A percentile compares a stretch with the other conserved stretches of the same genome.
Evolutionary conservation across 2,888 invertebrate species (phyloP).

Genomic region (Loripinus fragilis): DNA sequence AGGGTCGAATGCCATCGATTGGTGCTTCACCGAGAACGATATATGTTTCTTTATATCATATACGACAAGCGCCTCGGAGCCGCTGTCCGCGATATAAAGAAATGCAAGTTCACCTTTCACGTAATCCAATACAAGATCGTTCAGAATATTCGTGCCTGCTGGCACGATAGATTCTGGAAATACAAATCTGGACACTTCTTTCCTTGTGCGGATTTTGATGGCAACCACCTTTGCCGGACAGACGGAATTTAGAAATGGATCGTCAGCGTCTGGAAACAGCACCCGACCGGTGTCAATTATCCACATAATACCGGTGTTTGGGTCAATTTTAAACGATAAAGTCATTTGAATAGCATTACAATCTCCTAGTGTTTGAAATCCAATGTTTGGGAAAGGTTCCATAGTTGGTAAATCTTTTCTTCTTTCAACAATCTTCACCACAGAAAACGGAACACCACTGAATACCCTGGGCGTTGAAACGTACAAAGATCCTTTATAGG

Average conservation of each 20-base stretch:
- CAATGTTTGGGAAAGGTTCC: background rate
- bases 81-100: background rate
- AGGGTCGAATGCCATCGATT: background rate
- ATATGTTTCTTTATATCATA: background rate
- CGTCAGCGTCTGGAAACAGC: background rate
- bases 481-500: background rate
- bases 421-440: background rate
- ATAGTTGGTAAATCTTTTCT: background rate
- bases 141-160: background rate
- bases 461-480: background rate
- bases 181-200: background rate
- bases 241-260: background rate
- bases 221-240: background rate
- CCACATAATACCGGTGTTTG: background rate
- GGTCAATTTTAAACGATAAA: background rate
- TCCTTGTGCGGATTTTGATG: background rate
- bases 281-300: background rate
- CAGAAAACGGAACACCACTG: background rate
- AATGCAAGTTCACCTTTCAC: background rate
- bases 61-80: background rate
- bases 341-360: background rate
- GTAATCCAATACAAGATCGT: slow-evolving; percentile 1
- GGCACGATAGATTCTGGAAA: slow-evolving; percentile 7
- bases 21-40: background rate
- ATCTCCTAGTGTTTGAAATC: background rate